These are phyloP conservation scores for Drosophila quinaria DNA, from an alignment of 2,888 invertebrate genomes.

Conservation along the genomic window DNA sequence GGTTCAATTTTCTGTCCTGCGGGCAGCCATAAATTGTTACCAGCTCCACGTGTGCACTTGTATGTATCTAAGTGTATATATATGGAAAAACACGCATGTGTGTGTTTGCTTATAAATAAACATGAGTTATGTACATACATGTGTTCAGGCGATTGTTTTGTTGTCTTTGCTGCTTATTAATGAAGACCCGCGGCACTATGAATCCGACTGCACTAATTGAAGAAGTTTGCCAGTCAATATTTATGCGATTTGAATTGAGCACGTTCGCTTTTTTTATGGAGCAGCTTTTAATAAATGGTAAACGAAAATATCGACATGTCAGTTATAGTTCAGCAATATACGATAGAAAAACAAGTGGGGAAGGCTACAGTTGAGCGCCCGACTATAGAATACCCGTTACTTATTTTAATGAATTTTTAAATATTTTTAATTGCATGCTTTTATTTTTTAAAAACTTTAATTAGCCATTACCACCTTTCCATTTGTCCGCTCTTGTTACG, in stretches of 20 bases:
- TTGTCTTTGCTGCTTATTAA: slow-evolving; percentile 56
- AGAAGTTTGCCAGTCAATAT: slow-evolving; percentile 33
- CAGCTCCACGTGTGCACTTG: background rate
- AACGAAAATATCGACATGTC: background rate
- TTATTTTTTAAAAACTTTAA: too few species aligned
- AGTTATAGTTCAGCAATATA: background rate
- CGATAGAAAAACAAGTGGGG: background rate
- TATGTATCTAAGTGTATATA: background rate
- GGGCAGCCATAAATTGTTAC: slow-evolving; percentile 30
- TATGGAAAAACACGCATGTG: background rate
- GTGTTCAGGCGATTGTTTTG: slow-evolving; percentile 40
- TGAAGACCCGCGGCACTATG: slow-evolving; percentile 39
- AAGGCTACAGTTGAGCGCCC: too few species aligned
- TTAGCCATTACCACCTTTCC: too few species aligned
- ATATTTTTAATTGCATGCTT: too few species aligned
- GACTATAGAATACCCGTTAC: too few species aligned
- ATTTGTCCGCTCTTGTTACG: too few species aligned
- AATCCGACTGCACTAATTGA: slow-evolving; percentile 51
- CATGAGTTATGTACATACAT: slow-evolving; percentile 47
- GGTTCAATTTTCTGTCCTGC: slow-evolving; percentile 6
- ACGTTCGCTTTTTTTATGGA: background rate
- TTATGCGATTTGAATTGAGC: slow-evolving; percentile 55
- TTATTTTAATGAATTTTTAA: too few species aligned
- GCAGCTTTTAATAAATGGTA: background rate
- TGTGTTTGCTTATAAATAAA: slow-evolving; percentile 54